phyloP scores from a whole-genome alignment of 2,888 invertebrate species.

The Drosophila infuscata region DNA sequence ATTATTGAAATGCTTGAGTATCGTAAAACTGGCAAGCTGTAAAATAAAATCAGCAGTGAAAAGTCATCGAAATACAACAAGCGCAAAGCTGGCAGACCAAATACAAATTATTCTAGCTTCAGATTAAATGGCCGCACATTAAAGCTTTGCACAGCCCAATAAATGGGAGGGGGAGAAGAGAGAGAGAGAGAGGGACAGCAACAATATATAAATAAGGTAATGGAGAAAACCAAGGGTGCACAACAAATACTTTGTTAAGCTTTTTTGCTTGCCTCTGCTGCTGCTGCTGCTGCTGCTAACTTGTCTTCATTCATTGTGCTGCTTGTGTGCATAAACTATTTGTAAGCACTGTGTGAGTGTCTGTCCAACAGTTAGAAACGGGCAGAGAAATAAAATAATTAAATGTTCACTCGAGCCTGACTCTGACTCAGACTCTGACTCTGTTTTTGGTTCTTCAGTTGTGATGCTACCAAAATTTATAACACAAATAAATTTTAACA shows the following conservation, averaged over 20 bases:
- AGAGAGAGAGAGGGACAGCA: not conserved
- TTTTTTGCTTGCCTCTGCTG: constrained; percentile 20
- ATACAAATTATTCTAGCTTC: constrained; percentile 64
- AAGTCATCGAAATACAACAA: constrained; percentile 12
- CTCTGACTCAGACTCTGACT: constrained; percentile 7
- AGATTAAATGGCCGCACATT: constrained; percentile 73
- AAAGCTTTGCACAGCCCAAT: constrained; percentile 40
- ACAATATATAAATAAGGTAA: constrained; percentile 50
- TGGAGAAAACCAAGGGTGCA: constrained; percentile 1
- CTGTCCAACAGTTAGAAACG: constrained; percentile 8
- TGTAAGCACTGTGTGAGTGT: constrained; percentile 37
- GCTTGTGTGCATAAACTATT: constrained; percentile 53
- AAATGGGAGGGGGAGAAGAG: not conserved
- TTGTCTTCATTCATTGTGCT: constrained; percentile 45
- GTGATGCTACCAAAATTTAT: constrained; percentile 76
- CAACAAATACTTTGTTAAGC: constrained; percentile 45
- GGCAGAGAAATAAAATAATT: constrained; percentile 54
- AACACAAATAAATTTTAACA: constrained; percentile 72
- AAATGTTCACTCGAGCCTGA: constrained; percentile 44
- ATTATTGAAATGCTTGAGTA: not conserved
- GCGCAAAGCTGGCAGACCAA: constrained; percentile 23
- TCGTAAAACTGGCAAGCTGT: constrained; percentile 9
- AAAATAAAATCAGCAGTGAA: constrained; percentile 31
- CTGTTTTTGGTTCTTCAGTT: constrained; percentile 42
- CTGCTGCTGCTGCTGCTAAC: constrained; percentile 24